Conservation (phyloP, 2,888 invertebrate genomes). For the Tetragonula carbonaria region DNA sequence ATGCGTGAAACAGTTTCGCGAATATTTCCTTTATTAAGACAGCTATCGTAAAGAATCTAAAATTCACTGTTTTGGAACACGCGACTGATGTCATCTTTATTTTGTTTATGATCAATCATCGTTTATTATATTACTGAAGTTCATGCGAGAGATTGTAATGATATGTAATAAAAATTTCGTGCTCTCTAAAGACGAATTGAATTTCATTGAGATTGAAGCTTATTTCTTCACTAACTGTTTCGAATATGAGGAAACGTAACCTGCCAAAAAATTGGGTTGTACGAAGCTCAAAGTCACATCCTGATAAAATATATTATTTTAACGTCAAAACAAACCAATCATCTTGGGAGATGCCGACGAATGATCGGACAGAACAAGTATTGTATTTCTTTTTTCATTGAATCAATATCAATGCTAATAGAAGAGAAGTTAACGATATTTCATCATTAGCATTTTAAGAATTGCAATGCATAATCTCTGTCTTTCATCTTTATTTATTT, state of each 20-base stretch:
- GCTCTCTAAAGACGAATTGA: neutral
- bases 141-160: conserved; percentile 22
- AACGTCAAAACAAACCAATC: conserved; percentile 75
- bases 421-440: neutral
- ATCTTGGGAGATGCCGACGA: conserved; percentile 73
- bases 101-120: conserved; percentile 37
- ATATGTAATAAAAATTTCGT: conserved; percentile 10
- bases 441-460: neutral
- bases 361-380: conserved; percentile 40
- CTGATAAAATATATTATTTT: conserved; percentile 78
- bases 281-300: conserved; percentile 73
- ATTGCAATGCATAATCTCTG: neutral
- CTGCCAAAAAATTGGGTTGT: conserved; percentile 76
- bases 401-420: neutral
- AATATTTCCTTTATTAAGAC: neutral
- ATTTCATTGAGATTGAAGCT: neutral
- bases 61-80: conserved; percentile 27
- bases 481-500: too few species aligned
- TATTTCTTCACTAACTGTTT: neutral
- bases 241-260: conserved; percentile 64
- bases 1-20: too few species aligned
- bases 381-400: conserved; percentile 13
- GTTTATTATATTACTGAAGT: conserved; percentile 6
- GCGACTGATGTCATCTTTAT: neutral
- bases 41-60: neutral